These are phyloP conservation scores for Merluccius polli DNA, from an alignment of 2,797 vertebrate species.

Conservation along the genomic window DNA sequence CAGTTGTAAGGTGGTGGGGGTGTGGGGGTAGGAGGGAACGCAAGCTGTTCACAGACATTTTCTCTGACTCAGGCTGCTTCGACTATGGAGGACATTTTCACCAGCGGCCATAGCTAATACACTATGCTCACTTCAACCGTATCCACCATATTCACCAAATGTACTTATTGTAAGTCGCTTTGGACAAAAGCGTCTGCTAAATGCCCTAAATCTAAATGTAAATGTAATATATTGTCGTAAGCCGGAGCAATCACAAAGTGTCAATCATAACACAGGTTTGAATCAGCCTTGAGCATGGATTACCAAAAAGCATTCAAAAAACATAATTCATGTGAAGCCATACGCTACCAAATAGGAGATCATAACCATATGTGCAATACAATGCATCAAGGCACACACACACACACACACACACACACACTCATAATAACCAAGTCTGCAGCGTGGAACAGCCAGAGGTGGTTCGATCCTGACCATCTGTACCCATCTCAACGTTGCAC, in stretches of 20 bases:
- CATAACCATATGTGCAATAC: background rate
- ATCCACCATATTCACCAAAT: no score
- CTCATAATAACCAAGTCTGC: background rate
- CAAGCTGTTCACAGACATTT: background rate
- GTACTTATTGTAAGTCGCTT: no score
- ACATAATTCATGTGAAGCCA: background rate
- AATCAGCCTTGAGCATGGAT: background rate
- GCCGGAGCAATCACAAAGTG: background rate
- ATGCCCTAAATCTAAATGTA: no score
- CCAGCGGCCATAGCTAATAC: background rate
- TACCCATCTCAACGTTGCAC: background rate
- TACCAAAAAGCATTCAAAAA: background rate
- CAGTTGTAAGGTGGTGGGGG: background rate
- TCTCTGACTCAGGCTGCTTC: background rate
- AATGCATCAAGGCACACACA: conserved; percentile 13
- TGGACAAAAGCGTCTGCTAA: no score
- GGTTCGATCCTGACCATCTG: conserved; percentile 1
- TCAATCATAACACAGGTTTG: background rate
- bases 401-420: conserved; percentile 6
- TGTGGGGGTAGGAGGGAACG: background rate
- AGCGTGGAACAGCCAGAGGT: conserved; percentile 19
- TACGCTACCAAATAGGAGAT: background rate
- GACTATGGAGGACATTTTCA: background rate
- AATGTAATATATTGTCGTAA: background rate
- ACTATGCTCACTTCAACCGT: background rate